These are phyloP conservation scores for Spinus olivaceus DNA, from an alignment of 2,797 vertebrate genomes.

Conservation along the genomic window DNA sequence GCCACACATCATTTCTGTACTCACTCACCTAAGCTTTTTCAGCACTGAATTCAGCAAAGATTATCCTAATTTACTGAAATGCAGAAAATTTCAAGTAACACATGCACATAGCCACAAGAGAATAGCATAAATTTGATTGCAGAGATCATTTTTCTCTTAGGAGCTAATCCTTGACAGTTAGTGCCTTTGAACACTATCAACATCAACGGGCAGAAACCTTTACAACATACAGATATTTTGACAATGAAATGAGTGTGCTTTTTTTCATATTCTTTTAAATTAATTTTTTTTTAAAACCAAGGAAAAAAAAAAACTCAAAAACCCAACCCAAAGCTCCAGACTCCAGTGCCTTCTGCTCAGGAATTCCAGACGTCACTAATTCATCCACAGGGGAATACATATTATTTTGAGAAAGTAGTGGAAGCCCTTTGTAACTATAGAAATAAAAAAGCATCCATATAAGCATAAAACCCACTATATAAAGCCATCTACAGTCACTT, in stretches of 20 bases:
- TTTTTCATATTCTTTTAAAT: background rate
- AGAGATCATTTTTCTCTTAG: background rate
- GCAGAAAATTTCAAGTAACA: background rate
- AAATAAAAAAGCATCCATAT: background rate
- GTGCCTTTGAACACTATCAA: background rate
- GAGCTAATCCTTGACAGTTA: background rate
- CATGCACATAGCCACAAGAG: background rate
- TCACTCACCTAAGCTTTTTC: background rate
- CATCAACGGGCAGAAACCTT: background rate
- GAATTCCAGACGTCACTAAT: background rate
- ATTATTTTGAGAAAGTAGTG: background rate
- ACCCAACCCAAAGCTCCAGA: background rate
- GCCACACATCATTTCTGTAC: background rate
- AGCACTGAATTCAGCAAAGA: background rate
- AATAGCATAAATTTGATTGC: background rate
- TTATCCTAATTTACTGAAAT: background rate
- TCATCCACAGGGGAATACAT: background rate
- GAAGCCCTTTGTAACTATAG: background rate
- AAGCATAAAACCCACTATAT: background rate
- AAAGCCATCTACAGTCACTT: background rate
- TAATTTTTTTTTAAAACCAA: background rate
- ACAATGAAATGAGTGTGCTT: background rate
- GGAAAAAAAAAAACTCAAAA: background rate
- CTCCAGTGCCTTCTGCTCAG: background rate
- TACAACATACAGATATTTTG: background rate